Base-by-base conservation (phyloP, 2,113 vertebrate genomes). In the Panthera tigris region DNA sequence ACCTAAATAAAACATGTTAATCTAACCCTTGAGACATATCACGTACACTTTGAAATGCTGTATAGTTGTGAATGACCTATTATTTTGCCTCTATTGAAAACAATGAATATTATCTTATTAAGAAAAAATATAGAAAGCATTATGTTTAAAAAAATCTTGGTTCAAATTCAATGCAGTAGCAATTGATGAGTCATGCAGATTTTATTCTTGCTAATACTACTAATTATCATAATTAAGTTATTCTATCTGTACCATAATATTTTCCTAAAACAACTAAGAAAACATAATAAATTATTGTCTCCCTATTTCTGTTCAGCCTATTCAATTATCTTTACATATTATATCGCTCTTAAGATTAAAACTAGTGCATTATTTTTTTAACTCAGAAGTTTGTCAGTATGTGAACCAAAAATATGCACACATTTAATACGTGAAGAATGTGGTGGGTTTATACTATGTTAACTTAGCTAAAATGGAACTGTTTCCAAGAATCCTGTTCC, bases 241-340 rank as follows among this genome's bases (percentile, higher is more conserved):
- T 82, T 82, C 13, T 91, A 68, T 18, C 10, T 36, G 48, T 27
- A 50, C 6, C 86, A 45, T 5, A 87, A 21, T 63, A 89, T 95
- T 96, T 89, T 94, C 66, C 27, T 63, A 89, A 92, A 79, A 0
- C 48, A 90, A 91, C 92, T 74, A 82, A 41, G 48, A 85, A 91
- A 85, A 65, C 57, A 23, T 15, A 93, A 74, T 66, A 96, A 82
- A 41, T 78, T 55, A 57, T 31, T 82, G 33, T 57, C 31, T 63
- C 33, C 14, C 1, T 92, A 55, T 87, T 97, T 63, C 65, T 95
- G 10, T 94, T 95, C 41, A 79, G 9, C 0, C 8, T 82, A n/a
- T 68, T 86, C 91, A 79, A 2, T 69, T 68, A 74, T 55, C 16
- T 96, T 92, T 89, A 57, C 2, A 73, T 86, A 57, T 66, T 87